Conservation (phyloP, 2,797 vertebrate species). For the Xenopus petersii region DNA sequence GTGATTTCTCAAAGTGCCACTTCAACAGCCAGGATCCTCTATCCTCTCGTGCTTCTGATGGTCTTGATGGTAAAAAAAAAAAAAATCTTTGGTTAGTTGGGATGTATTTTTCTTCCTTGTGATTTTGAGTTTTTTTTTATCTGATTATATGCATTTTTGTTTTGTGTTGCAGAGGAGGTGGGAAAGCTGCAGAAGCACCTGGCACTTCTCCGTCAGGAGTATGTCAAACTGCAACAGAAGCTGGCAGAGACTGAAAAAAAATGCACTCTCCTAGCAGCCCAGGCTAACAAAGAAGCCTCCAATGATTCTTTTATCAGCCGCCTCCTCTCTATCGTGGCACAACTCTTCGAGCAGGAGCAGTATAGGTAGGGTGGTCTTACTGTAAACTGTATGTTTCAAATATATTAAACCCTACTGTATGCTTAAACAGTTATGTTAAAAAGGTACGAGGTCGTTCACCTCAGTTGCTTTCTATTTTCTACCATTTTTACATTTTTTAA, state of each 20-base stretch:
- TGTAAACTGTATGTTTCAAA: constrained; percentile 29
- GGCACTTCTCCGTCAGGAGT: constrained; percentile 94
- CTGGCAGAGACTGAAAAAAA: constrained; percentile 89
- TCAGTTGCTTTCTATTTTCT: too few relatives aligned
- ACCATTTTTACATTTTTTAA: too few relatives aligned
- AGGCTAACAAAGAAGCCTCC: constrained; percentile 70
- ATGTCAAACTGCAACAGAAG: constrained; percentile 97
- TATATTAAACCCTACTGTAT: not conserved
- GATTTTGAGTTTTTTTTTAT: too few relatives aligned
- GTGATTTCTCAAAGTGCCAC: too few relatives aligned
- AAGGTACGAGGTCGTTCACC: too few relatives aligned
- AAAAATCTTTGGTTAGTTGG: too few relatives aligned
- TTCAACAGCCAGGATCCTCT: too few relatives aligned
- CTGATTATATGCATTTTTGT: not conserved
- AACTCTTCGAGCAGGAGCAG: constrained; percentile 87
- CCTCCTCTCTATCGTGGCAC: constrained; percentile 84
- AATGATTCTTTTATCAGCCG: constrained; percentile 89
- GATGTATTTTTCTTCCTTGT: too few relatives aligned
- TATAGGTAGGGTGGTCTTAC: constrained; percentile 77
- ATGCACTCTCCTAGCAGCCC: constrained; percentile 82
- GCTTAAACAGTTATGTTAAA: too few relatives aligned
- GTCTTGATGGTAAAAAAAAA: too few relatives aligned
- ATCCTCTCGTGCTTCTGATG: too few relatives aligned
- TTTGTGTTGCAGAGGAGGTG: constrained; percentile 87
- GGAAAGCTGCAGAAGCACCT: constrained; percentile 98